Base-by-base conservation (phyloP, 2,113 vertebrate species). In the Vombatus ursinus region DNA sequence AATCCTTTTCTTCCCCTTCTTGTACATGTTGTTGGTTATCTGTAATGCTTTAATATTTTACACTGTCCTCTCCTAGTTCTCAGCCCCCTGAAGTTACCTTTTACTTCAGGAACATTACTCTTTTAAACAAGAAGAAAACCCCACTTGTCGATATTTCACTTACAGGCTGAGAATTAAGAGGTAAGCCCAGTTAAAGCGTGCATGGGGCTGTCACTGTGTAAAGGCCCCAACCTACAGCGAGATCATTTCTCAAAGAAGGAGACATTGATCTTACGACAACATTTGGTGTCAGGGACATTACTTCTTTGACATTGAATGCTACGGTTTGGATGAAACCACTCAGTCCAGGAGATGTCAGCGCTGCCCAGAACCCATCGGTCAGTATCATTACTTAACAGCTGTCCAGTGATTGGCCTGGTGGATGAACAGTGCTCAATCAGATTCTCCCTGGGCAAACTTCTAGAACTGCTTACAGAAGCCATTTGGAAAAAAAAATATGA, bases 81-180 rank as follows among this genome's bases (percentile, higher is more conserved):
- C n/a, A 44, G 68, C 68, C 68, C 68, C 68, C 68, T 44, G 68
- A 84, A 47, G 77, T 48, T 44, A 47, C 48, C 50, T 52, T 52
- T 61, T 44, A n/a, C 9, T 90, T 25, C n/a, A n/a, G n/a, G 51
- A 23, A 84, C 68, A 44, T 84, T 84, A 50, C 93, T 61, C 52
- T 47, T 52, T 93, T 26, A 90, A 90, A 50, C 90, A 90, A 90
- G 90, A 90, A 90, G 90, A 26, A 90, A 90, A 50, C 49, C 49
- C 48, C 90, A 50, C 50, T 50, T 50, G 47, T 50, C 49, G 10
- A 90, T 90, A 90, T 90, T 90, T 90, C 47, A 25, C 90, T 90
- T 90, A 90, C 50, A 90, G 90, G 48, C 49, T 90, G 47, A 90
- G 90, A 90, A 90, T 90, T 50, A 90, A 90, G 90, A 90, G 90